A percentile compares a stretch with the other conserved stretches of the same genome.
These are phyloP conservation scores for human DNA, from an alignment of 2,113 vertebrate genomes.

Conservation along the genomic window GRCh38 chr1:101470501-101471000, in stretches of 20 bases:
- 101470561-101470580: neutral
- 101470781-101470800: neutral
- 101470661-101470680: neutral
- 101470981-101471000: neutral
- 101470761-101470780: neutral
- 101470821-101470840: neutral
- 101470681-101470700: neutral
- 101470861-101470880: neutral
- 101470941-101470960: neutral
- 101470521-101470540: too few species aligned
- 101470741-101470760: neutral
- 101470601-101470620: neutral
- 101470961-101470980: neutral
- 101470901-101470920: neutral
- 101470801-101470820: neutral
- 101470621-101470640: neutral
- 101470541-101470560: neutral
- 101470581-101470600: neutral
- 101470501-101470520: too few species aligned
- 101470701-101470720: too few species aligned
- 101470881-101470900: neutral
- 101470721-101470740: neutral
- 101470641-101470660: neutral
- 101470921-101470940: neutral
- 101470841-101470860: neutral